Evolutionary conservation across 2,797 vertebrate genomes (phyloP), one percentile per base, ranked within the genome.

Genomic region (Argyrosomus regius): DNA sequence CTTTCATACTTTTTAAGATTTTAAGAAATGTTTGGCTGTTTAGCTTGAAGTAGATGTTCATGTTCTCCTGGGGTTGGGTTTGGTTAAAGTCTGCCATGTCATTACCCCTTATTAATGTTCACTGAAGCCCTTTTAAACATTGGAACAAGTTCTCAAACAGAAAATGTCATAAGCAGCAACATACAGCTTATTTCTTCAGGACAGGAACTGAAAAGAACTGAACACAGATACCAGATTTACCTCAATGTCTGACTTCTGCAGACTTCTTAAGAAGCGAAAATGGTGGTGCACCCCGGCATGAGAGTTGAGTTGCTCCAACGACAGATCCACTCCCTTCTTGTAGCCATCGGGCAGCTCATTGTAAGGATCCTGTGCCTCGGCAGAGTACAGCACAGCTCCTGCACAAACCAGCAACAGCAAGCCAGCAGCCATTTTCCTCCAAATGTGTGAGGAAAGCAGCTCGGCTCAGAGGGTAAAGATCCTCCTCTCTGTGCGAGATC

Each of bases 321-420:
- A 85, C 48, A 95, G 81, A 26, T 94, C 90, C 6, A 95, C 94
- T 79, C 95, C 95, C 24, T 57, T 77, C 85, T 35, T 93, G 84
- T 92, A 89, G 53, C 13, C 5, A 0, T 73, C 88, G 0, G 91
- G 3, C 26, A 95, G 92, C 1, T 76, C 73, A 6, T 43, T 5
- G 0, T 93, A 92, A 12, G 75, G 16, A 5, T 87, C 78, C 52
- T 93, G 93, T 6, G 92, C 92, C 18, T 78, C 39, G 0, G 70
- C 79, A 0, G 59, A 62, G 63, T 2, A 70, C 71, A 94, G 50
- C 41, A 87, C 41, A 17, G 83, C 82, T 62, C 89, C 93, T 5
- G 80, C 85, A 41, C 69, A 82, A 41, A 93, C 9, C 71, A 95
- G 64, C 49, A 93, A 11, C 79, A 94, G 52, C 52, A 90, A 35